phyloP scores from a whole-genome alignment of 2,888 invertebrate species.

The Orthosia gracilis region DNA sequence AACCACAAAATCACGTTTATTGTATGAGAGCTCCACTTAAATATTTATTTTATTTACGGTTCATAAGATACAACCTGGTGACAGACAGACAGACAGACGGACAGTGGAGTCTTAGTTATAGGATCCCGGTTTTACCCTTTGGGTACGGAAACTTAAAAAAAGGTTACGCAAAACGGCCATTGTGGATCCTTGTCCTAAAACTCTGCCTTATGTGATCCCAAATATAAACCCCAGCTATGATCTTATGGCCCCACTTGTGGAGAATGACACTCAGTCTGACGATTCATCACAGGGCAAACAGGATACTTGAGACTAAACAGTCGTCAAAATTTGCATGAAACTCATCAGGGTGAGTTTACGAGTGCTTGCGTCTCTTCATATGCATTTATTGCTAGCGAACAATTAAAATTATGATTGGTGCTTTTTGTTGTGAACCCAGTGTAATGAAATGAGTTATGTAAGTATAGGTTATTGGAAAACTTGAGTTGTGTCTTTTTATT shows the following conservation, averaged over 20 bases:
- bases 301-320: constrained; percentile 72
- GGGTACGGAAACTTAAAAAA: too few relatives aligned
- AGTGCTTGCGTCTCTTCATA: constrained; percentile 67
- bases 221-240: constrained; percentile 26
- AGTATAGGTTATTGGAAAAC: neutral
- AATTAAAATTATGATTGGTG: constrained; percentile 60
- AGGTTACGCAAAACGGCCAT: neutral
- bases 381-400: constrained; percentile 65
- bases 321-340: constrained; percentile 77
- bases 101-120: too few relatives aligned
- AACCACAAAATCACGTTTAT: too few relatives aligned
- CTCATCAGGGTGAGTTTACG: constrained; percentile 75
- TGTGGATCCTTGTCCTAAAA: neutral
- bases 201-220: neutral
- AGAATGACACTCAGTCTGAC: constrained; percentile 41
- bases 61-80: too few relatives aligned
- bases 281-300: constrained; percentile 66
- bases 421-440: constrained; percentile 1
- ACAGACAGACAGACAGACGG: too few relatives aligned
- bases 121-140: too few relatives aligned
- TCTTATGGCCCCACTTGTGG: neutral
- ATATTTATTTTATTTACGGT: too few relatives aligned
- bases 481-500: neutral
- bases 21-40: too few relatives aligned
- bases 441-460: neutral